Base-by-base conservation (phyloP, 2,888 invertebrate genomes). In the Metalampra italica region DNA sequence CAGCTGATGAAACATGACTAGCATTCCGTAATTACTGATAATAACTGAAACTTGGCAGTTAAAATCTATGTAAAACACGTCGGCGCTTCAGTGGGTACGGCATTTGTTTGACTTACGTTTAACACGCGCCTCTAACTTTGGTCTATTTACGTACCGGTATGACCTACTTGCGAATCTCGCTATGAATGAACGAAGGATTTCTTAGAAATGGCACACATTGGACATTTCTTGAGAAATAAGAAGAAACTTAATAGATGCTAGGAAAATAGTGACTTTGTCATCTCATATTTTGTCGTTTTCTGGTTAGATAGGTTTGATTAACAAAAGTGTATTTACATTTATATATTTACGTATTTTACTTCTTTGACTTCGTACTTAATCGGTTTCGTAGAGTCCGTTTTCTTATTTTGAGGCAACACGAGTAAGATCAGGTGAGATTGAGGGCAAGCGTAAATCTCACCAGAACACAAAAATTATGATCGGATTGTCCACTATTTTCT, bases 201-300 rank as follows among this genome's bases (percentile, higher is more conserved):
- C 59, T 51, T 12, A 49, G 56, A 59, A 59, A 41, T 30, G 37
- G 34, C n/a, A 11, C 46, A 34, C n/a, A 36, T 45, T 22, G n/a
- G 29, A 37, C 57, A 64, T 67, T 64, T 62, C 62, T 65, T 62
- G 48, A 47, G 43, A 48, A 47, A 45, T 47, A 50, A 22, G 7
- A 44, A 0, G n/a, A 44, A 32, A 43, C 36, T 44, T 36, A 13
- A n/a, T 12, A 8, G n/a, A n/a, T 14, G 43, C 7, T 43, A 4
- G 3, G 7, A 32, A 43, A 43, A 30, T 13, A 7, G 13, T 43
- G 32, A 43, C 14, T 30, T 9, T 9, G 22, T 41, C 41, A 14
- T 7, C n/a, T n/a, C n/a, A n/a, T n/a, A n/a, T n/a, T n/a, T n/a
- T n/a, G n/a, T n/a, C n/a, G n/a, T n/a, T n/a, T n/a, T n/a, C n/a